These are phyloP conservation scores for Onchidella celtica DNA, from an alignment of 2,888 invertebrate species.

Conservation along the genomic window DNA sequence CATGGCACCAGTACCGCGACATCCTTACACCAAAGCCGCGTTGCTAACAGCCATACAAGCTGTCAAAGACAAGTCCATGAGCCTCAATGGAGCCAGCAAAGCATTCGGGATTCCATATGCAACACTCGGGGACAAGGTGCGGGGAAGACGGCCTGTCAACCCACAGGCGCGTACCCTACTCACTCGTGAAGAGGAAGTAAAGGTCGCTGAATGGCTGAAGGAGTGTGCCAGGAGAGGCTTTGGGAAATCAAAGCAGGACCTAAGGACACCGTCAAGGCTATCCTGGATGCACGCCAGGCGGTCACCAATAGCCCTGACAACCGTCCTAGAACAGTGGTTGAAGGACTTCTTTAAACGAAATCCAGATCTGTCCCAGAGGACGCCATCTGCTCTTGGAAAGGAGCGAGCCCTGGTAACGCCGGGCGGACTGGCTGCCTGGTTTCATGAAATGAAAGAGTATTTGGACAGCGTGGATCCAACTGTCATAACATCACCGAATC, in stretches of 20 bases:
- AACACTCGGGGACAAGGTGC: constrained; percentile 26
- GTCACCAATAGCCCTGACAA: neutral
- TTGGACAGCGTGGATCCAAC: constrained; percentile 5
- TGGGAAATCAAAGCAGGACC: constrained; percentile 8
- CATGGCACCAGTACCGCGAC: too few relatives aligned
- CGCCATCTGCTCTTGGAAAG: neutral
- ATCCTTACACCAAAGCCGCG: too few relatives aligned
- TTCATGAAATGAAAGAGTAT: neutral
- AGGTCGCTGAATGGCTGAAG: constrained; percentile 21
- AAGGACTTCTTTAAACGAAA: constrained; percentile 15
- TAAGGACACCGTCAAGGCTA: constrained; percentile 16
- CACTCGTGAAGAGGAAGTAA: neutral
- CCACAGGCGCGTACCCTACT: neutral
- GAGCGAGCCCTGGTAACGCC: constrained; percentile 26
- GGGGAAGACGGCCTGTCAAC: neutral
- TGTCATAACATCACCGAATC: constrained; percentile 1
- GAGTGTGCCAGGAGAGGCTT: constrained; percentile 12
- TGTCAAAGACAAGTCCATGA: too few relatives aligned
- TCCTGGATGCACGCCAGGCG: constrained; percentile 1
- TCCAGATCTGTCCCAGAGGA: constrained; percentile 21
- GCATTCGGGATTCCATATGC: constrained; percentile 5
- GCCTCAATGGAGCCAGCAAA: too few relatives aligned
- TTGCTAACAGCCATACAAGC: too few relatives aligned
- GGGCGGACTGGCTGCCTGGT: neutral
- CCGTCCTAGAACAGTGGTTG: constrained; percentile 12